Base-by-base conservation (phyloP, 2,888 invertebrate genomes). In the Drosophila borealis region DNA sequence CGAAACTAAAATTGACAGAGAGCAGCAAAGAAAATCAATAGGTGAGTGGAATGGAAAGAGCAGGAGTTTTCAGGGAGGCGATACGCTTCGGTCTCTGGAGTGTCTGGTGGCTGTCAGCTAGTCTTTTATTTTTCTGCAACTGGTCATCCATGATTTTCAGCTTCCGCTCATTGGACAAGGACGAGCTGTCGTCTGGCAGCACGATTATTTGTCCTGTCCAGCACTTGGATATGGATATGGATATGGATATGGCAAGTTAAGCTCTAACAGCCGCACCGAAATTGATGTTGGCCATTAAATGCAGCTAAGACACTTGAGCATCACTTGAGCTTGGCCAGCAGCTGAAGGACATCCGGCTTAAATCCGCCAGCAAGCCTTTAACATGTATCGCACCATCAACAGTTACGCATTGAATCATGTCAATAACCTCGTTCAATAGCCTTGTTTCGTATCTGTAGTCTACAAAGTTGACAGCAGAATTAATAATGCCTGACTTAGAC, bases 211-310 rank as follows among this genome's bases (percentile, higher is more conserved):
- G 51, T 48, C 50, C 54, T 45, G 34, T 21, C 34, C 25, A 25
- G 14, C 45, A 44, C 19, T 29, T 45, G 63, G 60, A 69, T 72
- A 71, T 67, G 72, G 70, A 68, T 61, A 62, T 45, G 63, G 60
- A 70, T 72, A 72, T 67, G 72, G 70, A 68, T 61, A 64, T 75
- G 76, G 39, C 59, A 49, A 64, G 68, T 70, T 65, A 69, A 74
- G 83, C 82, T 81, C 78, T 83, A 76, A 81, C 63, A 64, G 84
- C 62, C 63, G 50, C 62, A 69, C 62, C 68, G 57, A 73, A 83
- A 74, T 83, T 86, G 75, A 83, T 87, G 76, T 71, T 69, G 53
- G 50, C 66, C 76, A 83, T 86, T 78, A 78, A 76, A 73, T 76
- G 83, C 81, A 86, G 81, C 64, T 36, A 36, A 68, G 56, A 17